phyloP scores from a whole-genome alignment of 2,888 invertebrate genomes.

The Atherix ibis region DNA sequence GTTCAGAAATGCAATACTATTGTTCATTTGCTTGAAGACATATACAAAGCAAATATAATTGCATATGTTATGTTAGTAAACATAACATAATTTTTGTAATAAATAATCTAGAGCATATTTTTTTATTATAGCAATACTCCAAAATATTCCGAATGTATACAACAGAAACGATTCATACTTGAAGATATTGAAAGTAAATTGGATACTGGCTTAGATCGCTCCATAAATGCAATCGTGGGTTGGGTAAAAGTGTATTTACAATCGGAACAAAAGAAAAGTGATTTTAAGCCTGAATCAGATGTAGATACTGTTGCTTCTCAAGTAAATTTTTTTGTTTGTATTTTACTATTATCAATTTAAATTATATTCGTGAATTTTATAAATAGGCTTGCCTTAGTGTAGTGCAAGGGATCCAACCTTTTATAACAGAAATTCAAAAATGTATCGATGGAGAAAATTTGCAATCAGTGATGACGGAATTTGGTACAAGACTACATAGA shows the following conservation, averaged over 20 bases:
- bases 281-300: constrained; percentile 79
- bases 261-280: constrained; percentile 87
- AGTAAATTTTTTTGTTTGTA: constrained; percentile 35
- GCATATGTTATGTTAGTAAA: constrained; percentile 69
- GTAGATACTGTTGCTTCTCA: constrained; percentile 72
- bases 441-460: constrained; percentile 88
- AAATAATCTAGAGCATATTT: neutral
- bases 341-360: neutral
- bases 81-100: constrained; percentile 2
- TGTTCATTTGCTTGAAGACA: constrained; percentile 82
- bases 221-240: constrained; percentile 72
- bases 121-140: constrained; percentile 54
- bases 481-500: constrained; percentile 83
- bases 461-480: constrained; percentile 67
- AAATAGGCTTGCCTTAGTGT: constrained; percentile 66
- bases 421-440: constrained; percentile 60
- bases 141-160: constrained; percentile 75
- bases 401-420: constrained; percentile 62
- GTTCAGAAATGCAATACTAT: constrained; percentile 88
- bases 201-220: constrained; percentile 73
- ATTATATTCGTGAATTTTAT: neutral
- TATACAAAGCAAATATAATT: constrained; percentile 75
- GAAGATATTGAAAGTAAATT: constrained; percentile 85
- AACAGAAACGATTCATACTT: constrained; percentile 69
- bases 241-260: constrained; percentile 85